A percentile compares a stretch with the other conserved stretches of the same genome.
Evolutionary conservation across 2,113 vertebrate species (phyloP).

Genomic region (Tychaedon coryphoeus): DNA sequence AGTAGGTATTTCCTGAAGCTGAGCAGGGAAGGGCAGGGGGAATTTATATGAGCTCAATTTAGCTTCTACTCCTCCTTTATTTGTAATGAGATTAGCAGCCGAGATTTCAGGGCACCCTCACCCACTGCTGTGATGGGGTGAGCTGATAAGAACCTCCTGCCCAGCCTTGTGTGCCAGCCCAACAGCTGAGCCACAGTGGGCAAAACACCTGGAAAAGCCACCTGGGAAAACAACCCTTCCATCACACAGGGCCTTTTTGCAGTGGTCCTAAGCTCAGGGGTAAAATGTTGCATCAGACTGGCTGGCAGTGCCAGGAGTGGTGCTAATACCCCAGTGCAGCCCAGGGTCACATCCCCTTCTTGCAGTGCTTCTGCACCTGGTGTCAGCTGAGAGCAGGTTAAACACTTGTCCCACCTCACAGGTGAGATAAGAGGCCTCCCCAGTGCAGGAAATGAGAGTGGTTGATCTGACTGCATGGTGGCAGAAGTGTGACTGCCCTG

Average conservation of each 20-base stretch:
- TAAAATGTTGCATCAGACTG: accelerated
- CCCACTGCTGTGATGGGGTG: not conserved
- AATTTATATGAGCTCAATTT: conserved; percentile 7
- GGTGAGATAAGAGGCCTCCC: not conserved
- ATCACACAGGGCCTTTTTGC: not conserved
- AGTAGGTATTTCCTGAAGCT: conserved; percentile 4
- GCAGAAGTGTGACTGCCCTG: not conserved
- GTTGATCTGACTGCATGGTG: not conserved
- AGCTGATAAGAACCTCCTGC: not conserved
- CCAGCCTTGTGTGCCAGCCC: accelerated
- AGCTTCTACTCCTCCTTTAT: conserved; percentile 38
- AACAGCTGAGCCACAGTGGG: accelerated
- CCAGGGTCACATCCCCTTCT: not conserved
- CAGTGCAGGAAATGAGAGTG: not conserved
- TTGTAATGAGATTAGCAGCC: conserved; percentile 21
- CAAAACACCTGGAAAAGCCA: not conserved
- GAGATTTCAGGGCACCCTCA: not conserved
- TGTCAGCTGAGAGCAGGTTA: accelerated
- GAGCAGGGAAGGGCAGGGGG: not conserved
- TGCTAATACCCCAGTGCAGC: not conserved
- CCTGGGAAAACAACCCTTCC: not conserved
- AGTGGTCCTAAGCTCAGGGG: accelerated
- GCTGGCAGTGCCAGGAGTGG: accelerated
- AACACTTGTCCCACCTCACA: not conserved
- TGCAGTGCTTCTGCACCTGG: not conserved